Evolutionary conservation across 2,113 vertebrate genomes (phyloP), one percentile per base, ranked within the genome.

Genomic region (Cochlearius cochlearius): DNA sequence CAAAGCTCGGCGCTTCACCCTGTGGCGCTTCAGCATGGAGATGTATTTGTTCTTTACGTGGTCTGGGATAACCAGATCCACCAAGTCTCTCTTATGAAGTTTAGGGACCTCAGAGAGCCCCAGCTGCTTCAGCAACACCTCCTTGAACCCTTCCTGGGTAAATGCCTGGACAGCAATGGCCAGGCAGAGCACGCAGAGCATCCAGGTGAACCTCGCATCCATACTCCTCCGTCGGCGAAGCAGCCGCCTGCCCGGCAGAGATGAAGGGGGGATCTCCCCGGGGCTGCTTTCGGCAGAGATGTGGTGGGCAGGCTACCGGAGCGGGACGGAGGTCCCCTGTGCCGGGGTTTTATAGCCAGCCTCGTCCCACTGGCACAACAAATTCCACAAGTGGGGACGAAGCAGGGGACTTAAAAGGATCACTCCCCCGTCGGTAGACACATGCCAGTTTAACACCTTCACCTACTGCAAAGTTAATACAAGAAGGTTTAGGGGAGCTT

Each of bases 1-100:
- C 73, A 98, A 84, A 25, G 99, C 98, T 73, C 98, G 98, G 50
- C 98, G 98, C 81, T 97, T 98, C 95, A 99, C 98, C 90, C 98
- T 98, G 94, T 99, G 98, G 68, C 97, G 97, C 92, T 98, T 98
- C 96, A 99, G 96, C 99, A 99, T 98, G 75, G 98, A 98, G 59
- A 97, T 16, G 90, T 99, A 99, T 66, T 99, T 99, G 90, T 96
- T 99, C 96, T 94, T 98, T n/a, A 99, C 59, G 5, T 98, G 98
- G 39, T 98, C 96, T 22, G 99, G 99, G 83, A 99, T 97, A n/a
- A 99, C 96, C 77, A 99, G 91, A 68, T 98, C 98, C 79, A 98
- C 98, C 94, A 99, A 53, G 84, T 99, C 99, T 83, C 98, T 97
- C 76, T 98, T 98, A 23, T 98, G 98, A 76, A 99, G 97, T n/a